Evolutionary conservation across 2,113 vertebrate species (phyloP).

Genomic region (Pseudonaja textilis): DNA sequence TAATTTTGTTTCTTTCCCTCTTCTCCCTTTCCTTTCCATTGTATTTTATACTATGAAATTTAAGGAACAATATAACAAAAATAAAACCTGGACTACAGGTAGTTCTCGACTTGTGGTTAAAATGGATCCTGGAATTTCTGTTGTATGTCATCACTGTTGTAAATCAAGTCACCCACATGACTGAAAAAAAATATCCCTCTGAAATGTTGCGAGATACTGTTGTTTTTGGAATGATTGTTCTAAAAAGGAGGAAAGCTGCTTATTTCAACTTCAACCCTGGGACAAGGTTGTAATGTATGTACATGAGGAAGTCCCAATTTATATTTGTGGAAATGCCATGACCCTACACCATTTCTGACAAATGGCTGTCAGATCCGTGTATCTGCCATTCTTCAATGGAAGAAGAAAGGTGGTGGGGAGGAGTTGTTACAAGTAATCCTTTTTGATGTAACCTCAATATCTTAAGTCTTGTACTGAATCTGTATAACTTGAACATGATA

Average conservation of each 20-base stretch:
- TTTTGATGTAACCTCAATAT: no score
- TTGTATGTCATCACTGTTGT: background rate
- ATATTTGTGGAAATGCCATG: background rate
- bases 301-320: background rate
- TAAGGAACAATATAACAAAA: background rate
- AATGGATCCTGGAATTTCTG: background rate
- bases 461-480: no score
- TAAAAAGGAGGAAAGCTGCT: background rate
- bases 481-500: no score
- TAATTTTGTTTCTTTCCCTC: background rate
- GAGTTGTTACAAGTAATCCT: no score
- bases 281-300: background rate
- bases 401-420: no score
- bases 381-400: no score
- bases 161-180: background rate
- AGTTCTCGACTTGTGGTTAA: background rate
- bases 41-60: background rate
- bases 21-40: background rate
- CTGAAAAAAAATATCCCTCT: background rate
- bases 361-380: no score
- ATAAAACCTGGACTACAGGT: background rate
- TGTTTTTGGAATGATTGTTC: background rate
- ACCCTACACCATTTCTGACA: no score
- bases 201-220: background rate
- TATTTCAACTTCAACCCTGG: background rate